Evolutionary conservation across 2,797 vertebrate genomes (phyloP), one percentile per base, ranked within the genome.

Genomic region (Vultur gryphus): DNA sequence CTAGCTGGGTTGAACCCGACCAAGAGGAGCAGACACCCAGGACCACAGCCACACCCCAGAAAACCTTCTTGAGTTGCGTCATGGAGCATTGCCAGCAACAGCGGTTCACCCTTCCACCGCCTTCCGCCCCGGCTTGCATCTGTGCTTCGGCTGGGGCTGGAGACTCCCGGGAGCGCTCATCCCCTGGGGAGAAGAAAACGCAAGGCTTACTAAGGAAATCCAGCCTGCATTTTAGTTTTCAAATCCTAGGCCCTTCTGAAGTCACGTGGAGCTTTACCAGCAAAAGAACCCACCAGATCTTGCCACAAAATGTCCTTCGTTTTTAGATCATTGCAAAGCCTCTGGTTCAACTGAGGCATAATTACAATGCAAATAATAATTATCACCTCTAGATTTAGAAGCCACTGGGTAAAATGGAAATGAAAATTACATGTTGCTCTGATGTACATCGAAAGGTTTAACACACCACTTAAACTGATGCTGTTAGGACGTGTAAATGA

Each of bases 1-100:
- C 99, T 66, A 99, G 98, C 97, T 99, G 99, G 48, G 99, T 99
- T 97, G 99, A 98, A 78, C 99, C 99, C 0, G 99, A 99, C 99
- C 99, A 99, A 48, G 99, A 99, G 20, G 98, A 98, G 94, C 99
- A 99, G 96, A 99, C 98, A 39, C 99, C 99, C 95, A 99, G 97
- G 78, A 99, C 98, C 97, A 99, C 98, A 1, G 98, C 99, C 67
- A 99, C 98, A 13, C 99, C 99, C 99, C 99, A 99, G 95, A 99
- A 98, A 59, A 98, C 98, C 98, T 99, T 99, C 95, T 90, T 98
- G 93, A 99, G 98, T 95, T 99, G 99, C 1, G 97, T 95, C 25
- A 97, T 91, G 3, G 99, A 99, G 72, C 99, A 98, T 64, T 97
- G 97, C 97, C 99, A 97, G 97, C 98, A 99, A 95, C 98, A 98